A percentile compares a stretch with the other conserved stretches of the same genome.
Conservation (phyloP, 1,140 invertebrate genomes). For the Drosophila melanica region DNA sequence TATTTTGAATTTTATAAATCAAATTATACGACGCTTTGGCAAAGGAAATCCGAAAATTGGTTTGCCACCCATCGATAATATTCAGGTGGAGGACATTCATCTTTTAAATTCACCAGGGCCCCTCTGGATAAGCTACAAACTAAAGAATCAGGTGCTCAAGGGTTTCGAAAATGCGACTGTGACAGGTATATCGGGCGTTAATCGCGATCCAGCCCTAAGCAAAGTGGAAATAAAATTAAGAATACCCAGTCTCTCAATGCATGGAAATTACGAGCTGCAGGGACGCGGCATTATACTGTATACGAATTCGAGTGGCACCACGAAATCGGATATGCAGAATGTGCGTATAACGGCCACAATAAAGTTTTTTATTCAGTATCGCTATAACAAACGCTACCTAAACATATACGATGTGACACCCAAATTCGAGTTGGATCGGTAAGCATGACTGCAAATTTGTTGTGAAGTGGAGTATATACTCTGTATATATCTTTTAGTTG, state of each 20-base stretch:
- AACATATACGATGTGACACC: constrained; percentile 31
- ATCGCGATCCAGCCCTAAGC: constrained; percentile 9
- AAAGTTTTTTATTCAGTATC: constrained; percentile 36
- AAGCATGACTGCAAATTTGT: background rate
- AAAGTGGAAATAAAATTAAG: constrained; percentile 10
- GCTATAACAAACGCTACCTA: constrained; percentile 43
- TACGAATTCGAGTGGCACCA: constrained; percentile 15
- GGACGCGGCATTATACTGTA: constrained; percentile 6
- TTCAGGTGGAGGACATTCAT: constrained; percentile 14
- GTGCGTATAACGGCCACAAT: constrained; percentile 16
- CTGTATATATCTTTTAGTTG: constrained; percentile 1
- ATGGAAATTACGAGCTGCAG: constrained; percentile 27
- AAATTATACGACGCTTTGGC: constrained; percentile 11
- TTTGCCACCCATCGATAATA: constrained; percentile 19
- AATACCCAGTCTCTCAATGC: constrained; percentile 13
- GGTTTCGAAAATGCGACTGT: constrained; percentile 46
- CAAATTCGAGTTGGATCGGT: constrained; percentile 39
- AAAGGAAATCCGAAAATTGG: constrained; percentile 13
- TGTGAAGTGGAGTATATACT: background rate
- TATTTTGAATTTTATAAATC: constrained; percentile 25
- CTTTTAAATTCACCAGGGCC: constrained; percentile 26
- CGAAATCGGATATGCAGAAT: constrained; percentile 39
- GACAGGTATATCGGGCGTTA: constrained; percentile 22
- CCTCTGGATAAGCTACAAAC: constrained; percentile 20
- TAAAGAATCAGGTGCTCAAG: constrained; percentile 21